These are phyloP conservation scores for Phyllostomus hastatus DNA, from an alignment of 2,113 vertebrate species.

Conservation along the genomic window DNA sequence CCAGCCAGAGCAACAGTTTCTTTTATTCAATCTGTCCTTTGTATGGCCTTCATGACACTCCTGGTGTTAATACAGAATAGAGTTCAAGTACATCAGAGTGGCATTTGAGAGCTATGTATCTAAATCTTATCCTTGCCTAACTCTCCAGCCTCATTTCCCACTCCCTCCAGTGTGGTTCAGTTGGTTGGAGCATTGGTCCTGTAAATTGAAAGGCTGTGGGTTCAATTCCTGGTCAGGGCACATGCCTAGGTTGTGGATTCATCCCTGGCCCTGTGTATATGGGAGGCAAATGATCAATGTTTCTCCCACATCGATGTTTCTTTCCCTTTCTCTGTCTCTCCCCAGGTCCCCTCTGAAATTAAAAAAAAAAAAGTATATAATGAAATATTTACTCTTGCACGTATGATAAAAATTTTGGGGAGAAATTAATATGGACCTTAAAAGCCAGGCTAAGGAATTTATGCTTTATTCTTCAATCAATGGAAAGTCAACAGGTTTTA, in stretches of 20 bases:
- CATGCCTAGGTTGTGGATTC: no score
- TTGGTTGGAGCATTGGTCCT: no score
- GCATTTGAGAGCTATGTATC: background rate
- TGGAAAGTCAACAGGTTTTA: background rate
- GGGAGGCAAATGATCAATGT: no score
- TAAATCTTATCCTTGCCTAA: background rate
- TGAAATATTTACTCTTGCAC: slow-evolving; percentile 8
- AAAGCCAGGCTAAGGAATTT: background rate
- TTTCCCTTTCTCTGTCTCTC: no score
- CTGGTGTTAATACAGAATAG: background rate
- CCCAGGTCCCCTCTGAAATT: no score
- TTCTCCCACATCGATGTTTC: no score
- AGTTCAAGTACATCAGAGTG: background rate
- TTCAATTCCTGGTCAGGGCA: no score
- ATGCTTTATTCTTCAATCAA: slow-evolving; percentile 25
- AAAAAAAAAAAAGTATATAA: background rate
- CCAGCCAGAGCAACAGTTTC: background rate
- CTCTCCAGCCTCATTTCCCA: background rate
- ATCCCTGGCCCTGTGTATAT: no score
- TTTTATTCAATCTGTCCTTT: background rate
- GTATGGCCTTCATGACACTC: background rate
- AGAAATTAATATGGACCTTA: slow-evolving; percentile 22
- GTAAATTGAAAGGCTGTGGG: no score
- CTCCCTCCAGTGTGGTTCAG: no score
- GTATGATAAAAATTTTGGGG: background rate